Percentiles rank a stretch among this genome's conserved stretches.
phyloP scores from a whole-genome alignment of 2,888 invertebrate species.

The Dryadula phaetusa region DNA sequence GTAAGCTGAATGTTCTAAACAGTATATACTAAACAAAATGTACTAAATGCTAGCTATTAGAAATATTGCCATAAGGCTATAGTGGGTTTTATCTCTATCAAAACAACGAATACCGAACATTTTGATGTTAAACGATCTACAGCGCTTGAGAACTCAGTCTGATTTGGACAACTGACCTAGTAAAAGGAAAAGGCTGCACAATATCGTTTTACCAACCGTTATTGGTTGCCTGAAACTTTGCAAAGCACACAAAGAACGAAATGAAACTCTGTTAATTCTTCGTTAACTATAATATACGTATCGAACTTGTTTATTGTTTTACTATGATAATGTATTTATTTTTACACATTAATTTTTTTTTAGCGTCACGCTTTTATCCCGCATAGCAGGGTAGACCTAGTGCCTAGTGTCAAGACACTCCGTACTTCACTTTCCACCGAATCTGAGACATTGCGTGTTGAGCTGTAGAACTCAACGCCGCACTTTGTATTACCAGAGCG shows the following conservation, averaged over 20 bases:
- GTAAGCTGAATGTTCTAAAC: no score
- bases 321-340: no score
- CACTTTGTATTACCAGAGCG: no score
- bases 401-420: no score
- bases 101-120: constrained; percentile 3
- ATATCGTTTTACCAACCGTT: constrained; percentile 7
- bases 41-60: background rate
- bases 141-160: background rate
- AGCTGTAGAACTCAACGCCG: no score
- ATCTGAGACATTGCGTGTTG: no score
- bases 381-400: no score
- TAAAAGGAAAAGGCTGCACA: constrained; percentile 10
- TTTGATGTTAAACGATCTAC: constrained; percentile 16
- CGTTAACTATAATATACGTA: background rate
- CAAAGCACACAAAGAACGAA: constrained; percentile 9
- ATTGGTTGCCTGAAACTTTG: constrained; percentile 11
- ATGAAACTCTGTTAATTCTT: constrained; percentile 5
- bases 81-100: background rate
- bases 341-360: no score
- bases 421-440: no score
- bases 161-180: constrained; percentile 21
- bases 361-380: no score
- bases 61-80: background rate
- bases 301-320: no score
- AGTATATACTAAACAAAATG: no score